Percentiles rank a stretch among this genome's conserved stretches.
Conservation (phyloP, 2,888 invertebrate species). For the Eupithecia exiguata region DNA sequence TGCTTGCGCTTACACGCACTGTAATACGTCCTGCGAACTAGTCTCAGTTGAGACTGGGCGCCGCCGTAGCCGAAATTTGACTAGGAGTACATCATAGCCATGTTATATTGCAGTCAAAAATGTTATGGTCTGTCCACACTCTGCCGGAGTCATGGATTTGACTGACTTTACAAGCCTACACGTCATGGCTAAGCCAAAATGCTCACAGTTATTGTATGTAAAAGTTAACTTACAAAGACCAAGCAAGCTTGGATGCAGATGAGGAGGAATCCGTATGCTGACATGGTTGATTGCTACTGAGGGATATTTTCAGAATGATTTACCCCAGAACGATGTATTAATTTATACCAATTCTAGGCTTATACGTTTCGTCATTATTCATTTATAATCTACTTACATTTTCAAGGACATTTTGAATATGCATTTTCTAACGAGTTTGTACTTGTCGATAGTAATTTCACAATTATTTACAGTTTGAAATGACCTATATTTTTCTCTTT, state of each 20-base stretch:
- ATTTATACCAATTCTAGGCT: background rate
- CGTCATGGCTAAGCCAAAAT: background rate
- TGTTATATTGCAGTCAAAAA: background rate
- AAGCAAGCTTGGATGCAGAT: constrained; percentile 49
- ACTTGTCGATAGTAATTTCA: constrained; percentile 38
- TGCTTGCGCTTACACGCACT: background rate
- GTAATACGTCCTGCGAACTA: background rate
- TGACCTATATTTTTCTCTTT: background rate
- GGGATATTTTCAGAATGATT: constrained; percentile 11
- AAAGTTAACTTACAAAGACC: constrained; percentile 15
- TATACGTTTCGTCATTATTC: background rate
- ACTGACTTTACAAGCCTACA: background rate
- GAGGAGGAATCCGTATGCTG: constrained; percentile 39
- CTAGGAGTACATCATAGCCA: background rate
- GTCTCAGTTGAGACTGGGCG: background rate
- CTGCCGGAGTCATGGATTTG: background rate
- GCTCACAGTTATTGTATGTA: background rate
- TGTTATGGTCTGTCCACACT: background rate
- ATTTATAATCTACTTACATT: background rate
- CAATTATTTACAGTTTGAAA: constrained; percentile 28
- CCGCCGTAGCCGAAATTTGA: background rate
- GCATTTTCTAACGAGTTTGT: constrained; percentile 1
- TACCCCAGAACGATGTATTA: background rate
- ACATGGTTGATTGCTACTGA: constrained; percentile 20
- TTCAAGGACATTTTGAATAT: constrained; percentile 8